Percentiles rank a stretch among this genome's conserved stretches.
These are phyloP conservation scores for Panthera tigris DNA, from an alignment of 2,113 vertebrate species.

Conservation along the genomic window DNA sequence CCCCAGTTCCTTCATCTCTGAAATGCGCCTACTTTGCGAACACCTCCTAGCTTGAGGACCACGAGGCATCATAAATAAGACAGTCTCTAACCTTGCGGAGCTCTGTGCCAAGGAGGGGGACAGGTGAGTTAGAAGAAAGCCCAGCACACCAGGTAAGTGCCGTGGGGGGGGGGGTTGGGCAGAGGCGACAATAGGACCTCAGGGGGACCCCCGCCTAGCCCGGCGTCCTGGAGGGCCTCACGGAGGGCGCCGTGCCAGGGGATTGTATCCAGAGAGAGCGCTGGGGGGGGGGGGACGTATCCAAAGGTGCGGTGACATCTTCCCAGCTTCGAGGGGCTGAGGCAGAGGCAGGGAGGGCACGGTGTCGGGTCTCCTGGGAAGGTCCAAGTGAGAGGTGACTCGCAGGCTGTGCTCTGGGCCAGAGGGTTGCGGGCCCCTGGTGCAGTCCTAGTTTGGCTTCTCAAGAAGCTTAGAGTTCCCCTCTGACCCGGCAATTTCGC, in stretches of 20 bases:
- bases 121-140: not conserved
- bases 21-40: not conserved
- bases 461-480: not conserved
- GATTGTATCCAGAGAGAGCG: not conserved
- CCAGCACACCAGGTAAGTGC: rapidly evolving
- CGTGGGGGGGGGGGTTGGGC: not conserved
- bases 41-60: no score
- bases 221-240: no score
- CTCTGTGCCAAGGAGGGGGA: no score
- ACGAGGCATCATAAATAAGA: not conserved
- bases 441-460: rapidly evolving
- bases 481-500: rapidly evolving
- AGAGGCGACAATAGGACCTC: not conserved
- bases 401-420: not conserved
- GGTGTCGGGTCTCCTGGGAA: not conserved
- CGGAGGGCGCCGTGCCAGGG: rapidly evolving
- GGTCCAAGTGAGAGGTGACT: not conserved
- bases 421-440: rapidly evolving
- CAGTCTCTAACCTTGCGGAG: no score
- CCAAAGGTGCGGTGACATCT: not conserved
- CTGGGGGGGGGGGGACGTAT: no score
- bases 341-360: not conserved
- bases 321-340: not conserved
- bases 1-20: not conserved
- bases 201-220: no score